Conservation (phyloP, 2,797 vertebrate genomes). For the Gymnoscopelus microlampas region DNA sequence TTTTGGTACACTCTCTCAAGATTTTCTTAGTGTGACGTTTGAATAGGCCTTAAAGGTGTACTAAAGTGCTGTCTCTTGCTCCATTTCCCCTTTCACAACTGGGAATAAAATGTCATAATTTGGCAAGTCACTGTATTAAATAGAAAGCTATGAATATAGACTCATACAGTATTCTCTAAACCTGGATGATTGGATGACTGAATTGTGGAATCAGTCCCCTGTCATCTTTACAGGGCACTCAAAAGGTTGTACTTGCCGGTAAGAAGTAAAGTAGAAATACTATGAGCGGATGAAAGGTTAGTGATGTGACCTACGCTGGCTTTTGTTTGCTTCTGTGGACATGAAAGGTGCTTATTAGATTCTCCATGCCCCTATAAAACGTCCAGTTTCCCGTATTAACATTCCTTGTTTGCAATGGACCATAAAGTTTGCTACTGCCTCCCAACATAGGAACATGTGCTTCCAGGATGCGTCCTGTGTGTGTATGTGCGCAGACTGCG, state of each 20-base stretch:
- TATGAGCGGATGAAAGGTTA: slow-evolving; percentile 8
- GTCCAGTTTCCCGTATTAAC: slow-evolving; percentile 53
- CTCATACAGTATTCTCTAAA: neutral
- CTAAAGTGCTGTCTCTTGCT: slow-evolving; percentile 2
- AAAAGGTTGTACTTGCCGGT: neutral
- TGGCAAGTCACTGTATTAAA: slow-evolving; percentile 13
- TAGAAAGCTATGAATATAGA: slow-evolving; percentile 3
- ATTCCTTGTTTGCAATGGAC: slow-evolving; percentile 62
- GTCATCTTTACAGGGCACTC: slow-evolving; percentile 6
- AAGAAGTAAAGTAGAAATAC: neutral
- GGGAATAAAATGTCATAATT: slow-evolving; percentile 14
- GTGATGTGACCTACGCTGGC: slow-evolving; percentile 22
- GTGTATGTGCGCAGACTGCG: too few species aligned
- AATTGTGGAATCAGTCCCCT: neutral
- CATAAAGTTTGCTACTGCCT: slow-evolving; percentile 47
- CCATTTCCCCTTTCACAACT: neutral
- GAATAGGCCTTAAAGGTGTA: slow-evolving; percentile 8
- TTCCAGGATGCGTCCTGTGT: slow-evolving; percentile 6
- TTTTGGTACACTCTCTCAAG: slow-evolving; percentile 13
- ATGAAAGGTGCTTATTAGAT: slow-evolving; percentile 55
- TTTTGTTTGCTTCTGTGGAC: slow-evolving; percentile 53
- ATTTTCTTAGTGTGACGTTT: slow-evolving; percentile 14
- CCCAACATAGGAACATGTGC: slow-evolving; percentile 52
- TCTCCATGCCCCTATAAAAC: slow-evolving; percentile 58
- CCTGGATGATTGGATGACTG: neutral